phyloP scores from a whole-genome alignment of 2,797 vertebrate genomes.

The Spinus olivaceus region DNA sequence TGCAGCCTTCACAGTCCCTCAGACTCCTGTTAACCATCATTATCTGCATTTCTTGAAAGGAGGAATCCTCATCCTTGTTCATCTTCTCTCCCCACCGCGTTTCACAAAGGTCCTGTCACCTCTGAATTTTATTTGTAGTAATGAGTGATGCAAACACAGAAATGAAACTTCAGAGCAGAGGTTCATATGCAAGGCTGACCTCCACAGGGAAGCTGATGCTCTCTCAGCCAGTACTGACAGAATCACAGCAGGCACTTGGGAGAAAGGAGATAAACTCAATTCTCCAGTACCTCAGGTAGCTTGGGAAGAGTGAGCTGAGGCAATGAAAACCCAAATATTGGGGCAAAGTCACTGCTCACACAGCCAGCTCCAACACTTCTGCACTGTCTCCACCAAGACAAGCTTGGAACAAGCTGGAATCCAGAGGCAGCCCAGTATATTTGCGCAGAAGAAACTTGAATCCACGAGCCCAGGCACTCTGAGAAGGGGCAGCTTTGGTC shows the following conservation, averaged over 20 bases:
- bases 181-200: background rate
- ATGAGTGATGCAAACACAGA: background rate
- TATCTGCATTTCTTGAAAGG: conserved; percentile 35
- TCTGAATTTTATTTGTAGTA: background rate
- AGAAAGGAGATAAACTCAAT: background rate
- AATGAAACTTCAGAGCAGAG: conserved; percentile 1
- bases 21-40: background rate
- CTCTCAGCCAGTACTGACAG: background rate
- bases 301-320: background rate
- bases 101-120: background rate
- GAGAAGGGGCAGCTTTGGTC: background rate
- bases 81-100: background rate
- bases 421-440: background rate
- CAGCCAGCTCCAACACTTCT: background rate
- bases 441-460: background rate
- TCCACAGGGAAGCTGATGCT: background rate
- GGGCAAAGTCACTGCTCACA: background rate
- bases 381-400: background rate
- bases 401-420: background rate
- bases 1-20: background rate
- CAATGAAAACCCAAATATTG: background rate
- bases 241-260: background rate
- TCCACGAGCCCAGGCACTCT: background rate
- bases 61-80: background rate
- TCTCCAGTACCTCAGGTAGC: background rate